These are phyloP conservation scores for Pachyramphus minor DNA, from an alignment of 2,113 vertebrate species.

Conservation along the genomic window DNA sequence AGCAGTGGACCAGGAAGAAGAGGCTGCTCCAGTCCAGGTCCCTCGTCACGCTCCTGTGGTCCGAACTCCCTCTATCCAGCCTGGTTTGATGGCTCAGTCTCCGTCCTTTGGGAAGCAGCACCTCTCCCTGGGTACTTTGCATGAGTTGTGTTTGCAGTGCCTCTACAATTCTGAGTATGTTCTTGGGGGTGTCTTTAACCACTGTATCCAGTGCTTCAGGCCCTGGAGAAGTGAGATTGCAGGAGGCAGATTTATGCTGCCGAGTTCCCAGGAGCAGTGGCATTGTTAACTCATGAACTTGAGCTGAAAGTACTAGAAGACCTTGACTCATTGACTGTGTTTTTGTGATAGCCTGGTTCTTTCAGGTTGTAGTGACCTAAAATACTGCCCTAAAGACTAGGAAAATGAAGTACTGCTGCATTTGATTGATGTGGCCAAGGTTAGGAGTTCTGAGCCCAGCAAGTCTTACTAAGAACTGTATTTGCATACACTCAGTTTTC, in stretches of 20 bases:
- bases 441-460: background rate
- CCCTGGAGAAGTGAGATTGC: background rate
- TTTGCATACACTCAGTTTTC: background rate
- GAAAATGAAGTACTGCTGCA: background rate
- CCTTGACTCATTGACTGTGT: background rate
- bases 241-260: background rate
- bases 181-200: background rate
- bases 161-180: background rate
- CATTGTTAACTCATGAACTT: background rate
- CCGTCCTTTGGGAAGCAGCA: constrained; percentile 76
- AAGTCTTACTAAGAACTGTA: background rate
- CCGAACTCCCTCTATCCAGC: constrained; percentile 87
- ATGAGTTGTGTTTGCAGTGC: constrained; percentile 46
- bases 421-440: background rate
- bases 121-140: constrained; percentile 59
- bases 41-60: constrained; percentile 84
- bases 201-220: background rate
- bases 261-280: background rate
- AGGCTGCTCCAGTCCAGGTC: constrained; percentile 46
- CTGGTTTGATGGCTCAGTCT: constrained; percentile 77
- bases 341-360: background rate
- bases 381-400: background rate
- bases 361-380: background rate
- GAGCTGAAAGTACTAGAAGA: background rate
- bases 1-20: constrained; percentile 72